Evolutionary conservation across 2,888 invertebrate species (phyloP).

Genomic region (Teleogryllus oceanicus): DNA sequence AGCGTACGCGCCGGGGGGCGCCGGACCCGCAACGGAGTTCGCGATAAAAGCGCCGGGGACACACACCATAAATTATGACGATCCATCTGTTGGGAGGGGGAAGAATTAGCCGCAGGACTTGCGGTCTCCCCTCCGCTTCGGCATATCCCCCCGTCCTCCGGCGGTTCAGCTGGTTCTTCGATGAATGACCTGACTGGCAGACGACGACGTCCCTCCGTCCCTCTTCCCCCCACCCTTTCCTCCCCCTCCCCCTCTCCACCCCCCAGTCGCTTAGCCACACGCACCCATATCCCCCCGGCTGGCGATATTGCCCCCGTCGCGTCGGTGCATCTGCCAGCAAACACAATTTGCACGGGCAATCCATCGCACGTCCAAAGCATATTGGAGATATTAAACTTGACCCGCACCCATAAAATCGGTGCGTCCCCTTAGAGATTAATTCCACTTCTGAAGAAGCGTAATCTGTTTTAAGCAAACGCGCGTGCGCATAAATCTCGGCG

Average conservation of each 20-base stretch:
- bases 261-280: no score
- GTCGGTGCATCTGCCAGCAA: not conserved
- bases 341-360: not conserved
- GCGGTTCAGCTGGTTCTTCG: no score
- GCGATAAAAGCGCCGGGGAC: not conserved
- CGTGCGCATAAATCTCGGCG: not conserved
- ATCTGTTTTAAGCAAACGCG: not conserved
- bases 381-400: not conserved
- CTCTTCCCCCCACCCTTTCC: no score
- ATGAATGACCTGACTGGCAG: no score
- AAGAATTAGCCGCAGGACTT: not conserved
- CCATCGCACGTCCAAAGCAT: not conserved
- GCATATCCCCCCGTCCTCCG: no score
- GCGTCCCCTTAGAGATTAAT: no score
- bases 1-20: no score
- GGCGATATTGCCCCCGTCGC: not conserved
- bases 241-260: no score
- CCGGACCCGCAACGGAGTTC: not conserved
- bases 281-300: not conserved
- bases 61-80: not conserved
- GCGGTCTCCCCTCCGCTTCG: no score
- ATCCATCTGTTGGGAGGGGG: constrained; percentile 18
- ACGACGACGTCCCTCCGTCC: no score
- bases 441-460: not conserved
- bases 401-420: no score